Conservation (phyloP, 2,888 invertebrate genomes). For the Brassicogethes aeneus region DNA sequence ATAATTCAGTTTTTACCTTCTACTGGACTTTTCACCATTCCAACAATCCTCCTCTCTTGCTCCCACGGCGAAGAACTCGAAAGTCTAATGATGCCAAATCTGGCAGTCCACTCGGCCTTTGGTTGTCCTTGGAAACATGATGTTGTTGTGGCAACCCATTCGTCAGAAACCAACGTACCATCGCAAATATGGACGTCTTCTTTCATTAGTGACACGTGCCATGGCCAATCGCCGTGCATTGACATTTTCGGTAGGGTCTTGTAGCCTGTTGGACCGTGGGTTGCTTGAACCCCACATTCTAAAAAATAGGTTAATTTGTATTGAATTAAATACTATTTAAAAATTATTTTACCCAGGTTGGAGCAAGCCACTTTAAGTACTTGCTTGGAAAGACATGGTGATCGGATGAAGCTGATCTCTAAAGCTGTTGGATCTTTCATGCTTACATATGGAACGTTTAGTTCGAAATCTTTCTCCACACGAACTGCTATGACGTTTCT, state of each 20-base stretch:
- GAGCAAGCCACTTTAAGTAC: slow-evolving; percentile 74
- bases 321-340: slow-evolving; percentile 2
- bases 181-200: slow-evolving; percentile 84
- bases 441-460: slow-evolving; percentile 61
- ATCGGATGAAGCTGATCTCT: slow-evolving; percentile 73
- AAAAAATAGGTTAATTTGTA: slow-evolving; percentile 6
- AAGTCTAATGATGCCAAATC: slow-evolving; percentile 67
- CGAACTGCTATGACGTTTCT: slow-evolving; percentile 66
- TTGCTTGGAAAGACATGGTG: slow-evolving; percentile 64
- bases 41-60: slow-evolving; percentile 72
- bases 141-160: slow-evolving; percentile 80
- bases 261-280: slow-evolving; percentile 25
- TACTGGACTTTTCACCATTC: slow-evolving; percentile 80
- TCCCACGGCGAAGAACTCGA: slow-evolving; percentile 80
- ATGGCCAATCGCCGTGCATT: slow-evolving; percentile 84
- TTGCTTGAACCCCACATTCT: slow-evolving; percentile 38
- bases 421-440: slow-evolving; percentile 73
- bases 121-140: slow-evolving; percentile 82
- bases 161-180: slow-evolving; percentile 69
- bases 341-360: slow-evolving; percentile 51
- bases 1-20: no score
- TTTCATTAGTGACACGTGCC: slow-evolving; percentile 76
- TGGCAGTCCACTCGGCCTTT: slow-evolving; percentile 78
- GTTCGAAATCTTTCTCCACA: slow-evolving; percentile 51
- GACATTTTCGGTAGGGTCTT: slow-evolving; percentile 58